Conservation (phyloP, 2,888 invertebrate genomes). For the Sympetrum striolatum region DNA sequence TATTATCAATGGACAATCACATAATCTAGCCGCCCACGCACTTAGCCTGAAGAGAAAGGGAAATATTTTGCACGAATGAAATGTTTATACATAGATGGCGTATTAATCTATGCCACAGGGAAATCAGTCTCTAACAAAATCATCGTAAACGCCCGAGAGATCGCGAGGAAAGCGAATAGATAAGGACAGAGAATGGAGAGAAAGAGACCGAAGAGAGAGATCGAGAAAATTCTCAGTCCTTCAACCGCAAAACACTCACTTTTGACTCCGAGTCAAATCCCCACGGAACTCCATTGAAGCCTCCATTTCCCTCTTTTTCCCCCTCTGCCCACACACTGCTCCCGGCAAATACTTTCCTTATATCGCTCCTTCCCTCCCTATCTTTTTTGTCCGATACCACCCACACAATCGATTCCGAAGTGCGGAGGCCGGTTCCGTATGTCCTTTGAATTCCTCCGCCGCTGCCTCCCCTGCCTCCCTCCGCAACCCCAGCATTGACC, state of each 20-base stretch:
- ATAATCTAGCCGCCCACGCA: no score
- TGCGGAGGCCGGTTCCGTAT: background rate
- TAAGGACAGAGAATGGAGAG: no score
- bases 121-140: no score
- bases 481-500: background rate
- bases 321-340: background rate
- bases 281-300: conserved; percentile 5
- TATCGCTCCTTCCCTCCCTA: background rate
- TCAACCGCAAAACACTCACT: background rate
- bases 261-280: conserved; percentile 12
- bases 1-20: no score
- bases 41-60: no score
- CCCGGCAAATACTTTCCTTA: background rate
- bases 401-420: background rate
- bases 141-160: background rate
- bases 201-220: background rate
- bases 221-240: background rate
- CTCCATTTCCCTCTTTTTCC: background rate
- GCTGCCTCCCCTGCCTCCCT: background rate
- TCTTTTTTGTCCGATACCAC: background rate
- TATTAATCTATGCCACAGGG: no score
- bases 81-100: no score
- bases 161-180: no score
- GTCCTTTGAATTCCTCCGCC: background rate
- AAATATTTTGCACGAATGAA: no score